Conservation (phyloP, 2,113 vertebrate genomes). For the Herpetotheres cachinnans region DNA sequence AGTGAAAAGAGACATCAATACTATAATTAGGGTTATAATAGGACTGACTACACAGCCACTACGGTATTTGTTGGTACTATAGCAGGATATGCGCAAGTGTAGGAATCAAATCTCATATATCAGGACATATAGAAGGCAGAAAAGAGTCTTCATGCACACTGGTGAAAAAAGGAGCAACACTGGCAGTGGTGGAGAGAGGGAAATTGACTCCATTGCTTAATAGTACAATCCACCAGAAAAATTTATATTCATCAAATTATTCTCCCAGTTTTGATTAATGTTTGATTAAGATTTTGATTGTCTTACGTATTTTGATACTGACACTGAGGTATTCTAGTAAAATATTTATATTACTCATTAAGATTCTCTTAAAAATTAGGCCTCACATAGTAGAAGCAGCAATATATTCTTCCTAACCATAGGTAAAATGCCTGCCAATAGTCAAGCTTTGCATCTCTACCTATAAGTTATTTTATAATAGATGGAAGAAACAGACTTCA, state of each 20-base stretch:
- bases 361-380: background rate
- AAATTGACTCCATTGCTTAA: background rate
- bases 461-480: background rate
- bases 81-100: background rate
- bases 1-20: background rate
- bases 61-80: background rate
- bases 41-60: background rate
- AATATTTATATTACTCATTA: background rate
- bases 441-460: background rate
- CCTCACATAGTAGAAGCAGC: background rate
- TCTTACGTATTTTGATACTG: background rate
- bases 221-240: background rate
- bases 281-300: background rate
- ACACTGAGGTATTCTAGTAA: background rate
- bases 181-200: background rate
- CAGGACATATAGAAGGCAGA: background rate
- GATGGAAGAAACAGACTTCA: background rate
- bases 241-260: background rate
- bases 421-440: background rate
- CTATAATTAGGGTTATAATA: background rate
- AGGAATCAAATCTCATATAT: background rate
- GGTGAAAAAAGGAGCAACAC: background rate
- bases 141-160: background rate
- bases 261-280: background rate
- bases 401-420: background rate